These are phyloP conservation scores for Perizoma affinitatum DNA, from an alignment of 2,888 invertebrate genomes.

Conservation along the genomic window DNA sequence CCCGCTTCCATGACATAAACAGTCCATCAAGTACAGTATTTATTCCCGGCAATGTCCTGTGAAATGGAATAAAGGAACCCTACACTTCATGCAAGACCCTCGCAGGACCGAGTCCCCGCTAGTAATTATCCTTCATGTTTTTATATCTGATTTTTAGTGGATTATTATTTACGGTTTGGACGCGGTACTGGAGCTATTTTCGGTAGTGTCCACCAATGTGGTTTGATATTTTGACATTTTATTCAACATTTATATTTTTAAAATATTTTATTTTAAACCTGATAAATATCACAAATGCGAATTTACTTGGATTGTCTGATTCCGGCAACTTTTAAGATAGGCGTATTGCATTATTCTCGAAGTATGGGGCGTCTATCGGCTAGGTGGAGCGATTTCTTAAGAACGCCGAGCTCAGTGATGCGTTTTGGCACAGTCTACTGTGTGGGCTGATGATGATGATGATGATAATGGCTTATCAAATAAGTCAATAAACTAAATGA, in stretches of 20 bases:
- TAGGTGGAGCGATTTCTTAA: too few species aligned
- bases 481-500: too few species aligned
- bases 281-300: too few species aligned
- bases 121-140: slow-evolving; percentile 83
- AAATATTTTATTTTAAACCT: too few species aligned
- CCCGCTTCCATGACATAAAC: slow-evolving; percentile 84
- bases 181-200: slow-evolving; percentile 43
- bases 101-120: slow-evolving; percentile 71
- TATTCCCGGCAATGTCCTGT: slow-evolving; percentile 51
- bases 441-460: too few species aligned
- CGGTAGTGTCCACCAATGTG: slow-evolving; percentile 35
- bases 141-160: slow-evolving; percentile 79
- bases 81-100: slow-evolving; percentile 67
- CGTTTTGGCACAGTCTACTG: too few species aligned
- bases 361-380: too few species aligned
- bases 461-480: too few species aligned
- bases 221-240: slow-evolving; percentile 21
- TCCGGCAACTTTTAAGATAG: too few species aligned
- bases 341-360: too few species aligned
- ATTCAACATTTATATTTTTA: background rate
- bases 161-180: slow-evolving; percentile 80
- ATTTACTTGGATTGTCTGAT: too few species aligned
- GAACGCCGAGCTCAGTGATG: too few species aligned
- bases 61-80: slow-evolving; percentile 49
- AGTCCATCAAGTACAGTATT: slow-evolving; percentile 73